Base-by-base conservation (phyloP, 2,888 invertebrate species). In the Diachrysia chrysitis region DNA sequence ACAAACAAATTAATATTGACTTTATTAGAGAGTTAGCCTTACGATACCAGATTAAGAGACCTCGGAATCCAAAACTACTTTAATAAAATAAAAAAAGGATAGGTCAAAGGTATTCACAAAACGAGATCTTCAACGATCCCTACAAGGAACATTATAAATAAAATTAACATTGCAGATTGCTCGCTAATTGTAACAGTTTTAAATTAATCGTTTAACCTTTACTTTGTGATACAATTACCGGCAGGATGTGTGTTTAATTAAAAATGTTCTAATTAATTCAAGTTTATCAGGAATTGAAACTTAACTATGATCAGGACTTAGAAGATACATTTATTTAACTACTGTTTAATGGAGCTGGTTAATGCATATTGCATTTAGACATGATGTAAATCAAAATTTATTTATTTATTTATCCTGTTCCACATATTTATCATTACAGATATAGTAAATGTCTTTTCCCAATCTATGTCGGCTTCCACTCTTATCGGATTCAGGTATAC, bases 191-290 rank as follows among this genome's bases (percentile, higher is more conserved):
- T 78, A 65, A 74, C 66, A 57, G 54, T 64, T 69, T 73, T 35
- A 63, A 70, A 63, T 74, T 65, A 76, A 74, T 23, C 37, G 12
- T 19, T 74, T 65, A 70, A 76, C 79, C 70, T 78, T 78, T 78
- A 60, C 25, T 59, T n/a, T 51, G 51, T 53, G 37, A 12, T 25
- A 32, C 35, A 56, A 73, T 73, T 64, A 63, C 56, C 59, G 48
- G 16, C 66, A 74, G 59, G 64, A 78, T 60, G 60, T 60, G 46
- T 37, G 7, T 69, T 59, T 60, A 57, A 74, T 76, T 78, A 64
- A 25, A 25, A 7, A 0, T 63, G 60, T 16, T 66, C 66, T 70
- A 76, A 78, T 78, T 76, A 70, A 67, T 64, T 68, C 1, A 73
- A 51, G 61, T 14, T 72, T 76, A 58, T 77, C 7, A 56, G 10